A percentile compares a stretch with the other conserved stretches of the same genome.
Evolutionary conservation across 2,888 invertebrate genomes (phyloP).

Genomic region (Adelognathus sp.): DNA sequence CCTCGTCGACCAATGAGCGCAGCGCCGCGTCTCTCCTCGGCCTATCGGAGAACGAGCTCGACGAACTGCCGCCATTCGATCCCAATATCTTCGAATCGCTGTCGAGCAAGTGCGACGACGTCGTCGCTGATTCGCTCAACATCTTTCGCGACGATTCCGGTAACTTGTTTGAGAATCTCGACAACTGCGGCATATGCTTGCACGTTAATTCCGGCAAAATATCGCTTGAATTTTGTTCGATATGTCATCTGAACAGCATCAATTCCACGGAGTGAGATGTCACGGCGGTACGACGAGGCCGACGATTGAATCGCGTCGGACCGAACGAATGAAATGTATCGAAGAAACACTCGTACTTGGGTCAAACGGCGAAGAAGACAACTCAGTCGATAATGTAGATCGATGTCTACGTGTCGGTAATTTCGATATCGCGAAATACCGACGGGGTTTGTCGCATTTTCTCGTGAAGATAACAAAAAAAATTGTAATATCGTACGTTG

Average conservation of each 20-base stretch:
- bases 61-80: conserved; percentile 43
- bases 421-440: conserved; percentile 21
- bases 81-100: conserved; percentile 35
- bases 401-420: conserved; percentile 40
- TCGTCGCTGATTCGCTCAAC: neutral
- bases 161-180: conserved; percentile 67
- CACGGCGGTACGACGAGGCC: neutral
- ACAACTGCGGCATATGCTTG: conserved; percentile 83
- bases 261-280: conserved; percentile 54
- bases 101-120: conserved; percentile 5
- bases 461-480: neutral
- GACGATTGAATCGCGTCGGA: conserved; percentile 8
- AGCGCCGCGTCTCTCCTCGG: neutral
- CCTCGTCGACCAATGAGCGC: neutral
- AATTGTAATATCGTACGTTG: no score
- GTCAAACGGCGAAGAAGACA: neutral
- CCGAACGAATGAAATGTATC: neutral
- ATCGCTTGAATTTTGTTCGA: conserved; percentile 84
- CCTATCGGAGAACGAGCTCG: conserved; percentile 1
- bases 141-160: conserved; percentile 9
- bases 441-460: neutral
- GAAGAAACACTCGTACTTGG: neutral
- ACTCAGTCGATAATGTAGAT: neutral
- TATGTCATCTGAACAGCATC: conserved; percentile 82
- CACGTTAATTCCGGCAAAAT: conserved; percentile 83